Evolutionary conservation across 2,888 invertebrate genomes (phyloP), one percentile per base, ranked within the genome.

Genomic region (Synergus japonicus): DNA sequence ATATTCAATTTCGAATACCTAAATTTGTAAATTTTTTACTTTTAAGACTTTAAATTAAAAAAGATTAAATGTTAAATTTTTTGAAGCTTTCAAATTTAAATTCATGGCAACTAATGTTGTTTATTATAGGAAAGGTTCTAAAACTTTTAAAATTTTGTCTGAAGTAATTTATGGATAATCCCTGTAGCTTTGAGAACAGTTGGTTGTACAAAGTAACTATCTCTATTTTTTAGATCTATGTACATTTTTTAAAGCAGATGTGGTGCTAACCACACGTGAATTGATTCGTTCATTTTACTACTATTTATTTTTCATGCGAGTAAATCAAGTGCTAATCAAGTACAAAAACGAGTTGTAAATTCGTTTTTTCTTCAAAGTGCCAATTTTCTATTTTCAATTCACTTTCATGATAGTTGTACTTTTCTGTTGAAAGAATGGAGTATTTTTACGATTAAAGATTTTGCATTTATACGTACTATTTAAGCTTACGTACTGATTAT

Each of bases 281-380:
- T 73, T 73, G 66, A 66, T 44, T n/a, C 37, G 37, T 73, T 73
- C n/a, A 54, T 73, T 58, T 41, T 73, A 54, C 22, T 37, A n/a
- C n/a, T 73, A 73, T 58, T 73, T 73, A 73, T 73, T 73, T 73
- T 18, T 49, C 54, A 37, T 54, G 54, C 37, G 54, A 73, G 54
- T 54, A 58, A 41, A 73, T 73, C 37, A 54, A 58, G 49, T 22
- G 60, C n/a, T 60, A 60, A 63, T 29, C 29, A 29, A 73, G 73
- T 73, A 73, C 54, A 73, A 73, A 73, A 29, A 49, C 46, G 49
- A 49, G n/a, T 37, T 58, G 37, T 37, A 37, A 37, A 37, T 73
- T 73, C 73, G 37, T 73, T 73, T 15, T 73, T 73, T 54, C 54
- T 41, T 73, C 13, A 73, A 73, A 73, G 73, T 73, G 54, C 73